phyloP scores from a whole-genome alignment of 2,888 invertebrate species.

The Acanthacorydalis orientalis region DNA sequence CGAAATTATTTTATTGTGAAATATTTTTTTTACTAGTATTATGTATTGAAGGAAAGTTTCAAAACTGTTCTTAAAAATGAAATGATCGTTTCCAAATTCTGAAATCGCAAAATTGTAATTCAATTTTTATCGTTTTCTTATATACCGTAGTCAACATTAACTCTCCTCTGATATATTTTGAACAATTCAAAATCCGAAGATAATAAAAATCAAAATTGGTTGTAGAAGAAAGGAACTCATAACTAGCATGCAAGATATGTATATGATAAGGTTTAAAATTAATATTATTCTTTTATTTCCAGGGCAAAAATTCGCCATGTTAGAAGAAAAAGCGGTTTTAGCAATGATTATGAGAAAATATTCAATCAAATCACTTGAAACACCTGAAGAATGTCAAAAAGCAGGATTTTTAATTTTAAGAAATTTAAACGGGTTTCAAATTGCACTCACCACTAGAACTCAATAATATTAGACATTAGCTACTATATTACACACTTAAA shows the following conservation, averaged over 20 bases:
- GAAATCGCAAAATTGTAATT: too few relatives aligned
- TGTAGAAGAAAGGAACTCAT: too few relatives aligned
- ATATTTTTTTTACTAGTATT: too few relatives aligned
- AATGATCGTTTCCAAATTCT: too few relatives aligned
- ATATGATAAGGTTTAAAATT: neutral
- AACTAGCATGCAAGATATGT: neutral
- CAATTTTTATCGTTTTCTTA: too few relatives aligned
- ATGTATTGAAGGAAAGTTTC: too few relatives aligned
- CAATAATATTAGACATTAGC: neutral
- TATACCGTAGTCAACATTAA: too few relatives aligned
- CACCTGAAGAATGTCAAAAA: slow-evolving; percentile 13
- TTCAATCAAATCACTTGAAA: slow-evolving; percentile 14
- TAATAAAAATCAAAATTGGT: too few relatives aligned
- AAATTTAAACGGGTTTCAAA: slow-evolving; percentile 13
- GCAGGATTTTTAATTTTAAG: slow-evolving; percentile 12
- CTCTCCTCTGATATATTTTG: too few relatives aligned
- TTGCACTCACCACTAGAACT: slow-evolving; percentile 8
- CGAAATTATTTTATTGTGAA: too few relatives aligned
- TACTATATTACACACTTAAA: neutral
- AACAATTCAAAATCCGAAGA: too few relatives aligned
- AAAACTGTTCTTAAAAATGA: too few relatives aligned
- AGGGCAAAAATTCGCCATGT: slow-evolving; percentile 18
- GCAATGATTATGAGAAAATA: slow-evolving; percentile 15
- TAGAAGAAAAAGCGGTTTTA: slow-evolving; percentile 15
- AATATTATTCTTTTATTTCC: neutral